Conservation (phyloP, 2,113 vertebrate species). For the Corythaeola cristata region DNA sequence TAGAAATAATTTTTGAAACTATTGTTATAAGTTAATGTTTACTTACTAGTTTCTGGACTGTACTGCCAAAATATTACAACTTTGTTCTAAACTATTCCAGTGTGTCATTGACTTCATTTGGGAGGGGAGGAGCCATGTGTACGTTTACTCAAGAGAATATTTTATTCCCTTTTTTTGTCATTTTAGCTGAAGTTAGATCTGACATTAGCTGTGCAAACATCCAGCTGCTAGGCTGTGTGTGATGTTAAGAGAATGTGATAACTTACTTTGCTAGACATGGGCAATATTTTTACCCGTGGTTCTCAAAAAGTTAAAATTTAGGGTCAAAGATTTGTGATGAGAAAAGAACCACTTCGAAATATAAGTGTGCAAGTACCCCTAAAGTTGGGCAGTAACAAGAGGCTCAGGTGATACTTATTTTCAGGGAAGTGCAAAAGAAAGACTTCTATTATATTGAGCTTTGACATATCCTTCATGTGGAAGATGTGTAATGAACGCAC, state of each 20-base stretch:
- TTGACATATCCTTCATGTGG: background rate
- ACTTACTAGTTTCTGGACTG: background rate
- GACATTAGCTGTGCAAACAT: background rate
- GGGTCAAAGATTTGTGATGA: background rate
- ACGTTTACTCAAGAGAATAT: background rate
- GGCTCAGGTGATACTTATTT: background rate
- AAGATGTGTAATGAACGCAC: background rate
- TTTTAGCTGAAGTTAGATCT: background rate
- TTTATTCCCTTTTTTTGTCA: background rate
- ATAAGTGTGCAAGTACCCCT: background rate
- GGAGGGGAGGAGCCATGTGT: background rate
- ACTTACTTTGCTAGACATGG: background rate
- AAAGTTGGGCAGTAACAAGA: background rate
- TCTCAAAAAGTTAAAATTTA: background rate
- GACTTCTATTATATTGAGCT: background rate
- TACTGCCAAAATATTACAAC: background rate
- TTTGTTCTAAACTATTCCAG: background rate
- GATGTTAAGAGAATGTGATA: background rate
- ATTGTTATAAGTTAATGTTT: background rate
- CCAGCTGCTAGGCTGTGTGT: background rate
- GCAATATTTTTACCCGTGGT: background rate
- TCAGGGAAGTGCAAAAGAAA: background rate
- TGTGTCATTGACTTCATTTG: background rate
- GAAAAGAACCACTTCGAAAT: background rate
- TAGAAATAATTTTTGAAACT: background rate